A percentile compares a stretch with the other conserved stretches of the same genome.
These are phyloP conservation scores for Hydrochoerus hydrochaeris DNA, from an alignment of 2,113 vertebrate species.

Conservation along the genomic window DNA sequence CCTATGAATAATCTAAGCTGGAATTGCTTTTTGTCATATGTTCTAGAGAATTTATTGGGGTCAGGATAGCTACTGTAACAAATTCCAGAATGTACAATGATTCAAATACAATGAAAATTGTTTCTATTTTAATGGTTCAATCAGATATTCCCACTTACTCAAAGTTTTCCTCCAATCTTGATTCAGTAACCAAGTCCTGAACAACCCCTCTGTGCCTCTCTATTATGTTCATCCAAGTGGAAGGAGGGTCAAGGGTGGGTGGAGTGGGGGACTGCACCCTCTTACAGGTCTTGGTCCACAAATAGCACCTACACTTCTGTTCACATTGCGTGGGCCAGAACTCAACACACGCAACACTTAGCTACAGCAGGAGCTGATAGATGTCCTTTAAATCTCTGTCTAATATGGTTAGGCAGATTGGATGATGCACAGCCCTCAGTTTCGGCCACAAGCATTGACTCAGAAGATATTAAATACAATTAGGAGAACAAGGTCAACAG, in stretches of 20 bases:
- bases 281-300: not conserved
- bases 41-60: not conserved
- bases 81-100: not conserved
- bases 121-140: not conserved
- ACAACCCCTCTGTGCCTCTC: no score
- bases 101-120: not conserved
- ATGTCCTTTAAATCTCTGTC: not conserved
- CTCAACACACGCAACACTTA: not conserved
- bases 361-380: not conserved
- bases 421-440: not conserved
- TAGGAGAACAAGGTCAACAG: not conserved
- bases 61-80: not conserved
- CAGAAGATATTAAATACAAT: not conserved
- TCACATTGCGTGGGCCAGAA: not conserved
- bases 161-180: not conserved
- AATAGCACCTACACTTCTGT: not conserved
- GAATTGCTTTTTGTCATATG: not conserved
- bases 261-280: rapidly evolving
- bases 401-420: not conserved
- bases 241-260: not conserved
- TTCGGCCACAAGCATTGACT: not conserved
- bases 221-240: not conserved
- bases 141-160: not conserved
- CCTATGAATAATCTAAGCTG: not conserved
- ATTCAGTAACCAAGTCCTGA: not conserved